Evolutionary conservation across 2,888 invertebrate genomes (phyloP), one percentile per base, ranked within the genome.

Genomic region (Pyralis farinalis): DNA sequence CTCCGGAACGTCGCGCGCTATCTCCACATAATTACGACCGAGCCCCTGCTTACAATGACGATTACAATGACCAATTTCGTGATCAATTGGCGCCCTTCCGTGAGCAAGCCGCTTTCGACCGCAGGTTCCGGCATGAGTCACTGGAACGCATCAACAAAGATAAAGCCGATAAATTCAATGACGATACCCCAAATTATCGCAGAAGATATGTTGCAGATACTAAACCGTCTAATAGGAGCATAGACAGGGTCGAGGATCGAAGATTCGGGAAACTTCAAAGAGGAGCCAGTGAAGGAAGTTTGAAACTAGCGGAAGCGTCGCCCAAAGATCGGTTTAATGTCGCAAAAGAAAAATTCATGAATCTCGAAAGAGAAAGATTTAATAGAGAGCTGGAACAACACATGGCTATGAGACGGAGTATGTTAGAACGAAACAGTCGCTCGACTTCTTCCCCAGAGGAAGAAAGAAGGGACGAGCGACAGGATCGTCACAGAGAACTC

Each of bases 341-440:
- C 58, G 96, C 96, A 33, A 96, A 96, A 75, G 95, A 96, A 63
- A 96, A 96, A 78, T 96, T 96, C 69, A 91, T 94, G 72, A 92
- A 94, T 48, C 90, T 96, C 76, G 96, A 96, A 68, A 90, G 93
- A 46, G 93, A 94, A 57, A 84, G 92, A 42, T 88, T 92, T 48
- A 91, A 91, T 50, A 86, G 90, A 51, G 91, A 91, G 58, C 65
- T 90, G 32, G 87, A 90, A 49, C 85, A 87, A 53, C 89, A 90
- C 47, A 90, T 89, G 80, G 88, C 87, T 32, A 81, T 89, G 47
- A 66, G 90, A 44, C 73, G 90, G 51, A 90, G 90, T 61, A 85
- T 89, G 73, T 68, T 90, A 49, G 86, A 89, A 54, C 79, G 84
- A 59, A 85, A 90, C 54, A 82, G 87, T 72, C 87, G 88, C 73